phyloP scores from a whole-genome alignment of 2,113 vertebrate species.

The Heterocephalus glaber region DNA sequence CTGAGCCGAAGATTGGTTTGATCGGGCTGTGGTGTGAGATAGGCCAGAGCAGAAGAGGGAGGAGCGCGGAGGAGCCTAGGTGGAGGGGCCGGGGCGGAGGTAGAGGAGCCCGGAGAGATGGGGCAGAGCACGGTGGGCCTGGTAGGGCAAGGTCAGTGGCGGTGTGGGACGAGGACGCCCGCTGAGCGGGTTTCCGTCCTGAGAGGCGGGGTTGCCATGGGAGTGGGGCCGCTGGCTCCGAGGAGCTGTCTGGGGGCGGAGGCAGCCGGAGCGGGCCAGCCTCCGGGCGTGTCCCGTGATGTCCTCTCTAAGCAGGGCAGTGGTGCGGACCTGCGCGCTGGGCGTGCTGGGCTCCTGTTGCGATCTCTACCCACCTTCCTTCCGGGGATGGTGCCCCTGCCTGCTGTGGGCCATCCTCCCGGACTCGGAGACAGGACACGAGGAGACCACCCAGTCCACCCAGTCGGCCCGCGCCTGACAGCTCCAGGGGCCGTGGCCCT shows the following conservation, averaged over 20 bases:
- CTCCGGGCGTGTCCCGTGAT: not conserved
- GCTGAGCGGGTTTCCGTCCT: not conserved
- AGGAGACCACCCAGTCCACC: rapidly evolving
- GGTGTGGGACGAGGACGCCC: rapidly evolving
- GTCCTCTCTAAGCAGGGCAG: not conserved
- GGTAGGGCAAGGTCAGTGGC: not conserved
- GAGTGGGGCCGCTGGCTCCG: rapidly evolving
- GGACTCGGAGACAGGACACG: not conserved
- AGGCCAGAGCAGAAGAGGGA: not conserved
- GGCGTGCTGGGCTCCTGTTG: rapidly evolving
- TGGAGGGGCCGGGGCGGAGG: not conserved
- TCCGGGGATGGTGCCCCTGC: rapidly evolving
- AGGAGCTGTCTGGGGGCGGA: not conserved
- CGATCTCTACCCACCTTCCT: no score
- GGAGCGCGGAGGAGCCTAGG: not conserved
- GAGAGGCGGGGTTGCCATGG: not conserved
- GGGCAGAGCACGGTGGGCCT: no score
- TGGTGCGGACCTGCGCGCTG: rapidly evolving
- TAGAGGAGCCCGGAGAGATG: not conserved
- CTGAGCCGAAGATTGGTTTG: not conserved
- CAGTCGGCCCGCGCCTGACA: not conserved
- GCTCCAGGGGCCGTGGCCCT: rapidly evolving
- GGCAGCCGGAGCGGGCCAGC: not conserved
- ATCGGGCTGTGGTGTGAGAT: not conserved
- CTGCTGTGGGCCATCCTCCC: no score